phyloP scores from a whole-genome alignment of 2,113 vertebrate genomes.

The Notiomystis cincta region DNA sequence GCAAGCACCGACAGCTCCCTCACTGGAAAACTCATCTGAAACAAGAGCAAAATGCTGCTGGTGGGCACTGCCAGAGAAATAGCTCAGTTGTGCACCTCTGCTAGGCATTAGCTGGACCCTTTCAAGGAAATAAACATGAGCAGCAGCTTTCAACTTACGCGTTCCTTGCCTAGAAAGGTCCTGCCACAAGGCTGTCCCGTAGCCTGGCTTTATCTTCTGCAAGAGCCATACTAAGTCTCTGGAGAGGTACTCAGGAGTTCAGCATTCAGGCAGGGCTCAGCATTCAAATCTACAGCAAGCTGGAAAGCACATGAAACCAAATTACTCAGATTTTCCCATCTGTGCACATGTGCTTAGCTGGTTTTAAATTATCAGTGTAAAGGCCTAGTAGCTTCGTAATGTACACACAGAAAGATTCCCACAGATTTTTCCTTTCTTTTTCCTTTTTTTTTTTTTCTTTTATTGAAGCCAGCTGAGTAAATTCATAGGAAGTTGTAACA shows the following conservation, averaged over 20 bases:
- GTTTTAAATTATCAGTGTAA: constrained; percentile 71
- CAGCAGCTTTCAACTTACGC: background rate
- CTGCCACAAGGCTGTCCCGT: background rate
- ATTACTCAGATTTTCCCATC: constrained; percentile 66
- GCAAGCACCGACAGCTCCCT: background rate
- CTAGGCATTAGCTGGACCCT: background rate
- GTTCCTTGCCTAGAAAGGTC: background rate
- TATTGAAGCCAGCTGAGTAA: constrained; percentile 75
- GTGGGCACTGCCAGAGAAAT: background rate
- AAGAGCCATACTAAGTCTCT: background rate
- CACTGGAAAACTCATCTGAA: background rate
- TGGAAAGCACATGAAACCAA: constrained; percentile 55
- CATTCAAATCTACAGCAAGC: background rate
- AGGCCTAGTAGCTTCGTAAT: constrained; percentile 66
- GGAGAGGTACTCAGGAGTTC: background rate
- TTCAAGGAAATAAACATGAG: background rate
- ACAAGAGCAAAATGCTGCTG: background rate
- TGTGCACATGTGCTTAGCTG: constrained; percentile 65
- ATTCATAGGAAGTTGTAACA: constrained; percentile 67
- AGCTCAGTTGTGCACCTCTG: background rate
- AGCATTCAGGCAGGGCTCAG: background rate
- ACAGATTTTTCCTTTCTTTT: constrained; percentile 51
- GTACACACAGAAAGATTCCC: constrained; percentile 73
- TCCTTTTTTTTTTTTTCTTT: background rate
- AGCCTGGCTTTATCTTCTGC: background rate